Percentiles rank a stretch among this genome's conserved stretches.
These are phyloP conservation scores for Drosophila auraria DNA, from an alignment of 1,140 invertebrate species.

Conservation along the genomic window DNA sequence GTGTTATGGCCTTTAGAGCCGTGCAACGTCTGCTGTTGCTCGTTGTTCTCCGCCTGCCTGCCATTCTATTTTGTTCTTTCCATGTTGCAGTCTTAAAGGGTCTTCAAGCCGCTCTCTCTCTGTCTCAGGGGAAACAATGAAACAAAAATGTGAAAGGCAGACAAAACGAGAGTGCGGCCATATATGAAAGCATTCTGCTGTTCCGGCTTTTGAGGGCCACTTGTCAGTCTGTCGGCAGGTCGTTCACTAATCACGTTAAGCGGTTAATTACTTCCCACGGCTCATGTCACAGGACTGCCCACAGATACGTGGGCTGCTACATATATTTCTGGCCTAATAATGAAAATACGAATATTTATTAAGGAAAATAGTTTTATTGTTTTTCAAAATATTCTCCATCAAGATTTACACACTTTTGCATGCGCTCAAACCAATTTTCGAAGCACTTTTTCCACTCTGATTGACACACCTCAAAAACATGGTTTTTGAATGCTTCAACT, in stretches of 20 bases:
- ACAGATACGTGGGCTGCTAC: too few species aligned
- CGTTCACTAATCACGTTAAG: constrained; percentile 65
- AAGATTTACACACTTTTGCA: too few species aligned
- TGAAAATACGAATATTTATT: too few species aligned
- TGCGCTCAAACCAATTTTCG: too few species aligned
- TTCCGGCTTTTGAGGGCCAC: constrained; percentile 27
- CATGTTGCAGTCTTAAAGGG: constrained; percentile 59
- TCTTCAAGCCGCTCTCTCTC: constrained; percentile 19
- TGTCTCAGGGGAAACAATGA: constrained; percentile 1
- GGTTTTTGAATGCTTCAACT: too few species aligned
- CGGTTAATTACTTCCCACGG: constrained; percentile 66
- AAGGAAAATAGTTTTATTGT: too few species aligned
- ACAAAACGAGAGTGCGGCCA: constrained; percentile 28
- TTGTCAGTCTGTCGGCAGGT: constrained; percentile 20
- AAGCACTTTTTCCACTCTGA: too few species aligned
- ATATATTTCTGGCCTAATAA: too few species aligned
- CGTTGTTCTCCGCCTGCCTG: constrained; percentile 35
- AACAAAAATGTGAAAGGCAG: constrained; percentile 19
- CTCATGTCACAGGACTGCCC: constrained; percentile 24
- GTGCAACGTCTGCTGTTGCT: constrained; percentile 54
- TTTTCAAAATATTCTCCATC: too few species aligned
- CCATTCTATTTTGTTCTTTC: constrained; percentile 45
- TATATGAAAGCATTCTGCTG: constrained; percentile 52
- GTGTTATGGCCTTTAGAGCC: constrained; percentile 71
- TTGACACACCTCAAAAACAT: too few species aligned